phyloP scores from a whole-genome alignment of 2,113 vertebrate species.

The Semicossyphus pulcher region DNA sequence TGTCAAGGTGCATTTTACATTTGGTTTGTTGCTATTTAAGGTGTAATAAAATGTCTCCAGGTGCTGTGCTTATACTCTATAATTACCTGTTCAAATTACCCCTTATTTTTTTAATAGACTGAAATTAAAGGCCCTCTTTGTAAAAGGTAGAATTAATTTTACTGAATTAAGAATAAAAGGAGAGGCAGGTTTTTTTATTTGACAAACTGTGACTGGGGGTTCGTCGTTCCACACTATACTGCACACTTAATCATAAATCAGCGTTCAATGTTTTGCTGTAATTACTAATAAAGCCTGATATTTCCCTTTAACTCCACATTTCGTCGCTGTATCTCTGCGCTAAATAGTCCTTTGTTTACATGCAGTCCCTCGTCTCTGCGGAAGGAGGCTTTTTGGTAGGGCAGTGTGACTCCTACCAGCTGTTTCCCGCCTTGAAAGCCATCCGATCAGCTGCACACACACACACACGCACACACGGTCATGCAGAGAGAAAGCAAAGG shows the following conservation, averaged over 20 bases:
- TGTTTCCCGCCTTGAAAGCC: constrained; percentile 99
- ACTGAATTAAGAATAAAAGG: neutral
- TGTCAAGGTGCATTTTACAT: neutral
- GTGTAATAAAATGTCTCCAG: neutral
- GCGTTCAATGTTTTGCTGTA: neutral
- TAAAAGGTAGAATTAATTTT: neutral
- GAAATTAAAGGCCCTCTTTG: neutral
- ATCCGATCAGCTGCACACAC: constrained; percentile 92
- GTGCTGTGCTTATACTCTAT: neutral
- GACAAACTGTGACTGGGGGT: neutral
- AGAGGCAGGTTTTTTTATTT: neutral
- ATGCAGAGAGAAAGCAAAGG: constrained; percentile 80
- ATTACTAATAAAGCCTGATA: neutral
- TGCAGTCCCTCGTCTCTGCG: constrained; percentile 87
- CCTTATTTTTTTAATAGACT: neutral
- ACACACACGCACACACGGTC: constrained; percentile 80
- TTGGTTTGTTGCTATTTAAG: neutral
- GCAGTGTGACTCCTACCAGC: constrained; percentile 93
- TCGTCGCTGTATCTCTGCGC: constrained; percentile 22
- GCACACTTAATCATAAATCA: neutral
- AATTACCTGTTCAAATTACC: neutral
- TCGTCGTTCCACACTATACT: neutral
- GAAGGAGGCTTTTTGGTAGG: constrained; percentile 88
- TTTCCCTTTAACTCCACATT: too few species aligned
- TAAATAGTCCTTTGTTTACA: constrained; percentile 95